These are phyloP conservation scores for Taxidea taxus DNA, from an alignment of 2,113 vertebrate species.

Conservation along the genomic window DNA sequence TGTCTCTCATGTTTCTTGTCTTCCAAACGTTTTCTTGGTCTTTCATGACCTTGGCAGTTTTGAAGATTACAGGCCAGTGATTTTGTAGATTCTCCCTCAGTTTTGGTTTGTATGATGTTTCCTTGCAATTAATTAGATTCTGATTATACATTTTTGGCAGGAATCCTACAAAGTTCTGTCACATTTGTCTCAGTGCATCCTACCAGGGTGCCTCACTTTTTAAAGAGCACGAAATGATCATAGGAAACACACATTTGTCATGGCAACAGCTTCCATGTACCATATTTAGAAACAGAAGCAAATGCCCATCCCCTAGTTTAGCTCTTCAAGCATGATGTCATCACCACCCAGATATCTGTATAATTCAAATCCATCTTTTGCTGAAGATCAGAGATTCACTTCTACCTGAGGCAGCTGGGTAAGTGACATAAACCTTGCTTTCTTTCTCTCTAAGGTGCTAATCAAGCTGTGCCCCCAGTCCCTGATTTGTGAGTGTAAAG, in stretches of 20 bases:
- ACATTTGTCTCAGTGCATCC: background rate
- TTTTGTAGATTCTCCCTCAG: background rate
- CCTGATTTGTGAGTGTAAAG: background rate
- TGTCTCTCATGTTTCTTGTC: background rate
- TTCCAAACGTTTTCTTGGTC: background rate
- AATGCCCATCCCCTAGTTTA: too few relatives aligned
- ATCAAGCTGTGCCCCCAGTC: background rate
- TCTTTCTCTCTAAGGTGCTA: background rate
- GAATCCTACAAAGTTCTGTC: background rate
- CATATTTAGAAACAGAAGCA: background rate
- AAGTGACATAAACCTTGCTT: background rate
- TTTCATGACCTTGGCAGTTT: background rate
- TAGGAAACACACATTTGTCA: background rate
- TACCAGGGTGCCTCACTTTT: background rate
- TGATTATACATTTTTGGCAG: background rate
- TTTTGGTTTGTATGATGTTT: background rate
- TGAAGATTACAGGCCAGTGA: background rate
- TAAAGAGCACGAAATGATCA: background rate
- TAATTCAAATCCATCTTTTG: background rate
- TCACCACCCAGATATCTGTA: background rate
- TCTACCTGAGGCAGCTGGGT: background rate
- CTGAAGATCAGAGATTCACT: background rate
- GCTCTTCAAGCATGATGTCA: background rate
- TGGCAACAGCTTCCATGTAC: background rate
- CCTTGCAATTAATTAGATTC: background rate